Percentiles rank a stretch among this genome's conserved stretches.
phyloP scores from a whole-genome alignment of 2,888 invertebrate species.

The Tipula unca region DNA sequence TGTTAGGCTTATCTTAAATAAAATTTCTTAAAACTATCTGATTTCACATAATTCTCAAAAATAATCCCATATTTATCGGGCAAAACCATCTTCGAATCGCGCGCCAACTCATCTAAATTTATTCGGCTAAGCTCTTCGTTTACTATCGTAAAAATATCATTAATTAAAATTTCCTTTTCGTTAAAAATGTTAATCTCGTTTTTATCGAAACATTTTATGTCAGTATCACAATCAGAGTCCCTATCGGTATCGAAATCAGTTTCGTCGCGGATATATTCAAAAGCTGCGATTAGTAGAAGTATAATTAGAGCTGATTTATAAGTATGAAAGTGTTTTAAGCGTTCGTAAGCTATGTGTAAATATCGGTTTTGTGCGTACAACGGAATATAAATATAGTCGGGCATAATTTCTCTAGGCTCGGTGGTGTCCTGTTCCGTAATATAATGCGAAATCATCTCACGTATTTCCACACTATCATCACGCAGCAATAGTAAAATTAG shows the following conservation, averaged over 20 bases:
- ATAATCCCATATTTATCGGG: neutral
- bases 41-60: neutral
- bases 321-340: neutral
- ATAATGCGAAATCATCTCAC: neutral
- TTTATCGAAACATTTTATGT: constrained; percentile 31
- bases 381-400: neutral
- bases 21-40: neutral
- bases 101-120: neutral
- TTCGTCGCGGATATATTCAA: neutral
- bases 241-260: neutral
- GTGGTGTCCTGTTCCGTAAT: neutral
- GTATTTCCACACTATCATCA: neutral
- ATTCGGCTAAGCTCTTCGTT: neutral
- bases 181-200: constrained; percentile 36
- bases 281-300: neutral
- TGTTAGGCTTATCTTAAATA: neutral
- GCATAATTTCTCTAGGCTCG: neutral
- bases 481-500: neutral
- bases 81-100: neutral
- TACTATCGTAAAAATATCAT: neutral
- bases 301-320: neutral
- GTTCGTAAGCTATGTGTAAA: neutral
- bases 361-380: neutral
- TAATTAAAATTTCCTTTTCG: constrained; percentile 27
- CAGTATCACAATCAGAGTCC: neutral